Percentiles rank a stretch among this genome's conserved stretches.
These are phyloP conservation scores for Nothobranchius furzeri DNA, from an alignment of 2,113 vertebrate species.

Conservation along the genomic window DNA sequence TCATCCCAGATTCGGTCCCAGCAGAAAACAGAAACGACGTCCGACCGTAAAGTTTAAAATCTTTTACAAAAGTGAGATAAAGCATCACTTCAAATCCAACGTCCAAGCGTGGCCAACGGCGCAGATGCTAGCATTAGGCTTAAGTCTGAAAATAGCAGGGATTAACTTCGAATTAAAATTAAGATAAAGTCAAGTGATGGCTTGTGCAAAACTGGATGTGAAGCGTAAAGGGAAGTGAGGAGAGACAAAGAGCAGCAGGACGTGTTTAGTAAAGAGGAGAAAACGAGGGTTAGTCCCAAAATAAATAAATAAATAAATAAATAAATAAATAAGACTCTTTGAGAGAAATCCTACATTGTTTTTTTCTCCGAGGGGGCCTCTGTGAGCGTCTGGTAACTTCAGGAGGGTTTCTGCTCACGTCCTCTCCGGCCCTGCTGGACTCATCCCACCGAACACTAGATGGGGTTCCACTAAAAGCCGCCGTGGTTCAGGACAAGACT, in stretches of 20 bases:
- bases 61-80: slow-evolving; percentile 34
- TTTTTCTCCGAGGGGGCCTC: slow-evolving; percentile 70
- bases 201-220: slow-evolving; percentile 52
- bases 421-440: slow-evolving; percentile 68
- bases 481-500: slow-evolving; percentile 83
- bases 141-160: slow-evolving; percentile 71
- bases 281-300: slow-evolving; percentile 51
- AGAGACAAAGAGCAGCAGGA: slow-evolving; percentile 57
- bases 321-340: slow-evolving; percentile 34
- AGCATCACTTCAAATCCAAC: slow-evolving; percentile 47
- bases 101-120: slow-evolving; percentile 49
- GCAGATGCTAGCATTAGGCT: slow-evolving; percentile 69
- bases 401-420: slow-evolving; percentile 68
- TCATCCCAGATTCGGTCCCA: slow-evolving; percentile 12
- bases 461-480: slow-evolving; percentile 90
- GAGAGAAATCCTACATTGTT: slow-evolving; percentile 77
- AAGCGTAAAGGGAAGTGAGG: slow-evolving; percentile 52
- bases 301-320: slow-evolving; percentile 10
- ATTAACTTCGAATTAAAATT: slow-evolving; percentile 71
- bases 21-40: not conserved
- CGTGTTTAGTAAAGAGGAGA: slow-evolving; percentile 49
- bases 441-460: slow-evolving; percentile 91
- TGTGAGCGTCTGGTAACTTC: slow-evolving; percentile 76
- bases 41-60: slow-evolving; percentile 2
- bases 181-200: slow-evolving; percentile 70